Evolutionary conservation across 1,140 invertebrate genomes (phyloP), one percentile per base, ranked within the genome.

Genomic region (Brachionus sp.): DNA sequence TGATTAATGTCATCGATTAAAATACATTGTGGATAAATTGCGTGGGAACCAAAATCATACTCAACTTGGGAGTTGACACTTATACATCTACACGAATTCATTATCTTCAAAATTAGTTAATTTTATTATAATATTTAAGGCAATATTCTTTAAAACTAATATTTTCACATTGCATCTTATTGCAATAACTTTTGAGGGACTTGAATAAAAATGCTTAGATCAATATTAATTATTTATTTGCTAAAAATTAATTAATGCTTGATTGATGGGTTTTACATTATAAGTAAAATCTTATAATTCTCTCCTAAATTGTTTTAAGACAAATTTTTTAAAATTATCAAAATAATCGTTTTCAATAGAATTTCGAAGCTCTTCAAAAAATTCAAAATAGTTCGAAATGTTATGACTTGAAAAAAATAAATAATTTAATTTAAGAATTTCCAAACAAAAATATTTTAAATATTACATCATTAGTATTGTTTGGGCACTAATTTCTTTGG

Each of bases 401-500:
- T 80, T 80, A 19, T 80, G 77, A 9, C 77, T 80, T 33, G 5
- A 62, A 62, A 7, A 13, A 62, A 62, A 80, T 42, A 35, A 12
- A 66, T 19, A 16, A 25, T 29, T 62, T 37, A 80, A 35, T 33
- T 13, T 25, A 33, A 35, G 13, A 42, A 62, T 13, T 62, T 13
- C 13, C 16, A 80, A 57, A 16, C 6, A 29, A 29, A 29, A 29
- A 50, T n/a, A 29, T 35, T 35, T 1, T 5, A 12, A 62, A 42
- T 4, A 12, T 80, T 80, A 66, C 77, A 80, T 80, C 77, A 80
- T 82, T 35, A 82, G 9, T 7, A 82, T 33, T 39, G 80, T 82
- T 10, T 66, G 66, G 9, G 39, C 80, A 53, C 57, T 66, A 25
- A 82, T 66, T 53, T 82, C 80, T 82, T 82, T 82, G 12, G 80